Conservation (phyloP, 2,888 invertebrate genomes). For the Willowsia nigromaculata region DNA sequence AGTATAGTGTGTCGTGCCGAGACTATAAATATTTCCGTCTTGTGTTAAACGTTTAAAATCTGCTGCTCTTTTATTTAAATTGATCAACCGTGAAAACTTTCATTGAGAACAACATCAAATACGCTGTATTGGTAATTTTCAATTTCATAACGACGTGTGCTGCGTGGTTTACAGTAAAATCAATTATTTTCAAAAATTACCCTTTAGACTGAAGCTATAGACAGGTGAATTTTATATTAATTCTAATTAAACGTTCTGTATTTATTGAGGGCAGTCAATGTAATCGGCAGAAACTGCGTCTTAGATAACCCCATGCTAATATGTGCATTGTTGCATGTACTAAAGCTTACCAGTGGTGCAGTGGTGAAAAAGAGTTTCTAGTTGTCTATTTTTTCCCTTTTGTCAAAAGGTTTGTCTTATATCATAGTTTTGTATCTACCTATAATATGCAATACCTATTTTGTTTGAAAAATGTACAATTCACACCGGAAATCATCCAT, state of each 20-base stretch:
- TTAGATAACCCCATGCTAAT: background rate
- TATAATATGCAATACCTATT: background rate
- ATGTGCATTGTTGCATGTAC: background rate
- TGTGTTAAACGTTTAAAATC: background rate
- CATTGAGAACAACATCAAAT: background rate
- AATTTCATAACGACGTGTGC: background rate
- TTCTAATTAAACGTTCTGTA: background rate
- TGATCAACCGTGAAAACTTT: background rate
- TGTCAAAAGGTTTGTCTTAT: conserved; percentile 3
- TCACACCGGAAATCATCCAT: conserved; percentile 20
- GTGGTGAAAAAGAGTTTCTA: background rate
- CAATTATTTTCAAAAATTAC: too few relatives aligned
- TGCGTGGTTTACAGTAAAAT: background rate
- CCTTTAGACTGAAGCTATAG: too few relatives aligned
- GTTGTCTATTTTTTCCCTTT: background rate
- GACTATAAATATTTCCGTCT: background rate
- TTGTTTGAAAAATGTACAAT: background rate
- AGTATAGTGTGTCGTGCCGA: background rate
- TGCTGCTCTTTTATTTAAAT: background rate
- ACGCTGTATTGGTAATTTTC: background rate
- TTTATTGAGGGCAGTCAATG: conserved; percentile 24
- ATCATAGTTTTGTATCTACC: background rate
- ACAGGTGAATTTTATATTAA: background rate
- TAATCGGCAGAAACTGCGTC: conserved; percentile 5
- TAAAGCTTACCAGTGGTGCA: background rate